Evolutionary conservation across 2,797 vertebrate species (phyloP).

Genomic region (Ciconia nigra): DNA sequence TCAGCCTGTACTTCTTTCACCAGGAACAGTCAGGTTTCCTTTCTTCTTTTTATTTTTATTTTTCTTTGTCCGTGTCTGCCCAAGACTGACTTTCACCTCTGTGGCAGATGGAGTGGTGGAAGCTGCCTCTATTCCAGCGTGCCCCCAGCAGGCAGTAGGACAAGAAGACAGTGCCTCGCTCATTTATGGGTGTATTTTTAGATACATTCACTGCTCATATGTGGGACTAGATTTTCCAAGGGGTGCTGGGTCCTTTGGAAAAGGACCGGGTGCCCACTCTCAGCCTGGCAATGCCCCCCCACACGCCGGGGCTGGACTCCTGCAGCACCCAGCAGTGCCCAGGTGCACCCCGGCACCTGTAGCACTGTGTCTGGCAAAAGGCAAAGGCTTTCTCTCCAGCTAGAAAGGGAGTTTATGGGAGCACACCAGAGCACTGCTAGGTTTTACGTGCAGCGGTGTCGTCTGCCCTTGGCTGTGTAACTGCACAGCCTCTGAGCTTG

Average conservation of each 20-base stretch:
- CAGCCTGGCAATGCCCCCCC: neutral
- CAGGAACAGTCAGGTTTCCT: neutral
- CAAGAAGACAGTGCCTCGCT: neutral
- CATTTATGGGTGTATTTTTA: neutral
- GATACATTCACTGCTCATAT: neutral
- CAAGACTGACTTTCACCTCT: neutral
- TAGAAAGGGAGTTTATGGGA: neutral
- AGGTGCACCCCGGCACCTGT: no score
- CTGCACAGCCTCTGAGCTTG: neutral
- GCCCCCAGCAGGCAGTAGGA: neutral
- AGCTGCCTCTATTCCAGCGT: neutral
- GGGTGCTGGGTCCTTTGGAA: neutral
- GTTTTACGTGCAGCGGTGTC: accelerated
- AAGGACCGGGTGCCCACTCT: neutral
- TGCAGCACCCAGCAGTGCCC: neutral
- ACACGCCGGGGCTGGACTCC: neutral
- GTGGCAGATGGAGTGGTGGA: neutral
- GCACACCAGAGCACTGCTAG: neutral
- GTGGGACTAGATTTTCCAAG: neutral
- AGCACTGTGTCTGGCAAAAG: neutral
- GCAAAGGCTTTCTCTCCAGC: neutral
- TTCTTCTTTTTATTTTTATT: neutral
- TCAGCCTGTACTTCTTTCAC: neutral
- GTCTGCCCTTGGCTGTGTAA: neutral
- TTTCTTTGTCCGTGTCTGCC: neutral